Evolutionary conservation across 2,113 vertebrate species (phyloP), one percentile per base, ranked within the genome.

Genomic region (Alligator mississippiensis): DNA sequence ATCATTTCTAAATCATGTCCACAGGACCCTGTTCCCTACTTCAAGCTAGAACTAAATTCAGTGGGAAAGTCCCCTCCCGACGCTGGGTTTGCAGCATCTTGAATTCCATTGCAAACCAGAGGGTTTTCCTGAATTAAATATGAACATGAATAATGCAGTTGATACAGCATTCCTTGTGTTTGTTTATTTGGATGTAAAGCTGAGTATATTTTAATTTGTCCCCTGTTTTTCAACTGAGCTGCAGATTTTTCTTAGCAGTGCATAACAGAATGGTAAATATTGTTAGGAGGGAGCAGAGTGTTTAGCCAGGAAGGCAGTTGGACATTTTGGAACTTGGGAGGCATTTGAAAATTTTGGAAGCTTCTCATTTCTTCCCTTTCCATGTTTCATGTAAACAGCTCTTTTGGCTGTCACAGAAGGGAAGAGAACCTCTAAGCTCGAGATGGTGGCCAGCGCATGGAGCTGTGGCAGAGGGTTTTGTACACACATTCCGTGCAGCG

Each of bases 271-370:
- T 88, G 34, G 27, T 58, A 5, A 28, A 24, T 63, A 9, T n/a
- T 28, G 81, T 85, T 93, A 24, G 10, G 34, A 25, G 34, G 70
- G 22, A 47, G 12, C 70, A 74, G 70, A 47, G 70, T 95, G 82
- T 93, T 96, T 91, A 84, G 82, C 77, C 86, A 85, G 86, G 92
- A 84, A 86, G 82, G 89, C 92, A 92, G 81, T 76, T 93, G 90
- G 34, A 28, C 87, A 80, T 70, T 94, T 95, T 93, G 85, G 87
- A 93, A 90, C 82, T 79, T 55, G 86, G 58, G 82, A 95, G 82
- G 90, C 88, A 17, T 92, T 96, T 84, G 87, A 93, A 87, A 90
- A 61, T 61, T 61, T 81, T 96, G 95, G 90, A 96, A 91, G 70
- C 1, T 2, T 78, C 89, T 96, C 66, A 5, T 77, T 94, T 66